These are phyloP conservation scores for Vulpes vulpes DNA, from an alignment of 2,113 vertebrate species.

Conservation along the genomic window DNA sequence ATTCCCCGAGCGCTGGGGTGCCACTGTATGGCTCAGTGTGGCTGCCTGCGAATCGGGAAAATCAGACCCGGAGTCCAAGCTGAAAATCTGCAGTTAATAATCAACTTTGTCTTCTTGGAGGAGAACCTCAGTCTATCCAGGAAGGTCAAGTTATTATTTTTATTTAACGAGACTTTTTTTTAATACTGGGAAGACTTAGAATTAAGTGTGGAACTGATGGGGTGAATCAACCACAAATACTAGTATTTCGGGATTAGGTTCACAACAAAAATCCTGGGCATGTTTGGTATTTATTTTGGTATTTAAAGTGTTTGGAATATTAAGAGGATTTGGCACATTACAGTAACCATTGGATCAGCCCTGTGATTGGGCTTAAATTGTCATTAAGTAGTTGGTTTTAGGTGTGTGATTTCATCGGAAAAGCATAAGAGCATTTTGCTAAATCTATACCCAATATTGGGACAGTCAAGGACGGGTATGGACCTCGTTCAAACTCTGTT, in stretches of 20 bases:
- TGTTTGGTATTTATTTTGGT: too few species aligned
- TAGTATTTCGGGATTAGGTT: background rate
- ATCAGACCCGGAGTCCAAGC: too few species aligned
- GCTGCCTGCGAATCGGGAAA: background rate
- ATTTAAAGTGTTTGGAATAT: background rate
- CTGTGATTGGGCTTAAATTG: background rate
- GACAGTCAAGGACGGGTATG: background rate
- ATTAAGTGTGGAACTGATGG: background rate
- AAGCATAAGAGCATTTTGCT: background rate
- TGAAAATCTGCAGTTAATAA: background rate
- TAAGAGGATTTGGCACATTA: background rate
- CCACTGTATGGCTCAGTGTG: rapidly evolving
- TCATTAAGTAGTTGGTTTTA: background rate
- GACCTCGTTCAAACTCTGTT: too few species aligned
- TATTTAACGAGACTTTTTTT: background rate
- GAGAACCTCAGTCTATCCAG: background rate
- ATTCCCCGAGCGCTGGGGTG: rapidly evolving
- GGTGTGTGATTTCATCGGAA: background rate
- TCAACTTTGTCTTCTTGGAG: background rate
- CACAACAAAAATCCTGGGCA: background rate
- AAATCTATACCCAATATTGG: background rate
- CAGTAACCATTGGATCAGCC: background rate
- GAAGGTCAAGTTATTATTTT: background rate
- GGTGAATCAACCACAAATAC: background rate
- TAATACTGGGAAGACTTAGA: background rate